phyloP scores from a whole-genome alignment of 2,113 vertebrate species.

The Sorex fumeus region DNA sequence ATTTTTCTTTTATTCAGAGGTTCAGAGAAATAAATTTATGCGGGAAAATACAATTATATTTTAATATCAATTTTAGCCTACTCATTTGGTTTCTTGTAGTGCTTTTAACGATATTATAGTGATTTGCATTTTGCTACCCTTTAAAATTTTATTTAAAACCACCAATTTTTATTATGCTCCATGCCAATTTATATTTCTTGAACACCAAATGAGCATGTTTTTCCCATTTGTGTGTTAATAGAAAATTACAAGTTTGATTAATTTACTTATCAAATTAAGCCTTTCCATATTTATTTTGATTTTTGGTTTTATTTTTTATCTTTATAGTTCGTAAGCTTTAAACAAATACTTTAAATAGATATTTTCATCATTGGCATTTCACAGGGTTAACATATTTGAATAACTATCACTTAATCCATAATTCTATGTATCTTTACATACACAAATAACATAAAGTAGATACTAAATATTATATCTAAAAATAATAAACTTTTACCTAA shows the following conservation, averaged over 20 bases:
- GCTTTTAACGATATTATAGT: neutral
- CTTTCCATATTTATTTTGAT: slow-evolving; percentile 11
- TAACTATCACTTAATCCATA: neutral
- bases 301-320: no score
- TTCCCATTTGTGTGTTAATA: neutral
- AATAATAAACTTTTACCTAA: slow-evolving; percentile 11
- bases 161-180: neutral
- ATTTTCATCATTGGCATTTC: slow-evolving; percentile 18
- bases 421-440: neutral
- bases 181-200: neutral
- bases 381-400: neutral
- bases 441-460: neutral
- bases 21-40: neutral
- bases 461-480: slow-evolving; percentile 19
- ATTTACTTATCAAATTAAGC: neutral
- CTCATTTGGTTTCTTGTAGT: neutral
- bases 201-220: neutral
- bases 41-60: slow-evolving; percentile 30
- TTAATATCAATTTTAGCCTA: neutral
- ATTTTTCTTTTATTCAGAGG: slow-evolving; percentile 4
- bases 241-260: slow-evolving; percentile 4
- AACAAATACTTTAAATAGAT: neutral
- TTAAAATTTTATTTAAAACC: slow-evolving; percentile 39
- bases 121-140: neutral
- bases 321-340: no score